These are phyloP conservation scores for Charina bottae DNA, from an alignment of 2,113 vertebrate species.

Conservation along the genomic window DNA sequence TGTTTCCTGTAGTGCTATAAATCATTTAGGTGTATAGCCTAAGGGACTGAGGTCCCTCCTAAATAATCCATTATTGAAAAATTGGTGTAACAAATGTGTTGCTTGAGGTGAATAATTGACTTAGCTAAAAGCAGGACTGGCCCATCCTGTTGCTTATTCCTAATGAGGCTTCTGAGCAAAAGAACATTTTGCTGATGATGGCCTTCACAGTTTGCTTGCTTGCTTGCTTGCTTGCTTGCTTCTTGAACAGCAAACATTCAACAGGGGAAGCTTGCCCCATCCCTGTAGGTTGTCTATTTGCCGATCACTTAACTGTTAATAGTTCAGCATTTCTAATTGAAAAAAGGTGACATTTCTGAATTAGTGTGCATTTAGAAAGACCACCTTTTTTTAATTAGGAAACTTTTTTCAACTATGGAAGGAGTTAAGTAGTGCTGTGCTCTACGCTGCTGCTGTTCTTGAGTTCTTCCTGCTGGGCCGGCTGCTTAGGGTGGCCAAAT, in stretches of 20 bases:
- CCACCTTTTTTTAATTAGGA: background rate
- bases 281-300: background rate
- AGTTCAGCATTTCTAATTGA: background rate
- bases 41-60: background rate
- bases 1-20: background rate
- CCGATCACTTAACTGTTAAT: background rate
- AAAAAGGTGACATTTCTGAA: background rate
- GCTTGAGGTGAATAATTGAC: background rate
- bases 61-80: background rate
- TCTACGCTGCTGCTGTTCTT: background rate
- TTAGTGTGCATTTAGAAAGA: background rate
- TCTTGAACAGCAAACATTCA: background rate
- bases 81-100: background rate
- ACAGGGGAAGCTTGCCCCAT: background rate
- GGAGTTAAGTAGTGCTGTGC: background rate
- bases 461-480: background rate
- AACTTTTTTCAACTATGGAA: background rate
- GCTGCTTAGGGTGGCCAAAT: background rate
- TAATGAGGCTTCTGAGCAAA: background rate
- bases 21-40: background rate
- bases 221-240: background rate
- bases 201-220: background rate
- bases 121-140: background rate
- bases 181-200: background rate
- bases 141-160: background rate